Percentiles rank a stretch among this genome's conserved stretches.
These are phyloP conservation scores for Gryon sp. DNA, from an alignment of 1,140 invertebrate species.

Conservation along the genomic window DNA sequence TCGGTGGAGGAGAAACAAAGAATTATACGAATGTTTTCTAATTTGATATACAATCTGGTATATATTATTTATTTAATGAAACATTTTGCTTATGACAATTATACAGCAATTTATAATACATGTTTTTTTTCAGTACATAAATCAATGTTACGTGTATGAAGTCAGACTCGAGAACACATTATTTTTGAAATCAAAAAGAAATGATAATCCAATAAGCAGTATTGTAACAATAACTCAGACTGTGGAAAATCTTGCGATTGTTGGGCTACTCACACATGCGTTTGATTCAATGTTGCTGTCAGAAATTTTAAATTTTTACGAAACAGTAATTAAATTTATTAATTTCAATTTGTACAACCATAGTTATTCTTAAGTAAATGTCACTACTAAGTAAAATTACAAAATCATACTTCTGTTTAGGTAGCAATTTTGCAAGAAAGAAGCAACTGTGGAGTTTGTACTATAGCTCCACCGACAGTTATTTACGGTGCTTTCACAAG, in stretches of 20 bases:
- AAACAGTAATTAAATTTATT: slow-evolving; percentile 53
- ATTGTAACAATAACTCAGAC: slow-evolving; percentile 54
- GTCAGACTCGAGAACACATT: background rate
- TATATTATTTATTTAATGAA: slow-evolving; percentile 27
- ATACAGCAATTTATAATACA: slow-evolving; percentile 12
- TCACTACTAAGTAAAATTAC: too few species aligned
- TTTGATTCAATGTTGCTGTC: slow-evolving; percentile 65
- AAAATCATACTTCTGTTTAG: too few species aligned
- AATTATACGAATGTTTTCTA: slow-evolving; percentile 69
- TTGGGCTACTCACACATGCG: slow-evolving; percentile 67
- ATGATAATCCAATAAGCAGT: slow-evolving; percentile 59
- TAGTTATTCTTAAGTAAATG: background rate
- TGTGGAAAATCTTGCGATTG: slow-evolving; percentile 59
- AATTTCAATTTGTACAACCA: background rate
- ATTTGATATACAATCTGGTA: slow-evolving; percentile 70
- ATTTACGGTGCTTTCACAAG: slow-evolving; percentile 71
- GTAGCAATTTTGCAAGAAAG: slow-evolving; percentile 59
- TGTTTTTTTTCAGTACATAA: slow-evolving; percentile 34
- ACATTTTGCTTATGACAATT: background rate
- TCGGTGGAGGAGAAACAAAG: slow-evolving; percentile 66
- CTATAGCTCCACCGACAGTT: slow-evolving; percentile 68
- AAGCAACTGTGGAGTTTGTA: slow-evolving; percentile 55
- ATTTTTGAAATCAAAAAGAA: slow-evolving; percentile 67
- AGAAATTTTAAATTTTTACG: slow-evolving; percentile 72
- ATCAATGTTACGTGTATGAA: background rate